Evolutionary conservation across 2,888 invertebrate genomes (phyloP), one percentile per base, ranked within the genome.

Genomic region (Dasypolia templi): DNA sequence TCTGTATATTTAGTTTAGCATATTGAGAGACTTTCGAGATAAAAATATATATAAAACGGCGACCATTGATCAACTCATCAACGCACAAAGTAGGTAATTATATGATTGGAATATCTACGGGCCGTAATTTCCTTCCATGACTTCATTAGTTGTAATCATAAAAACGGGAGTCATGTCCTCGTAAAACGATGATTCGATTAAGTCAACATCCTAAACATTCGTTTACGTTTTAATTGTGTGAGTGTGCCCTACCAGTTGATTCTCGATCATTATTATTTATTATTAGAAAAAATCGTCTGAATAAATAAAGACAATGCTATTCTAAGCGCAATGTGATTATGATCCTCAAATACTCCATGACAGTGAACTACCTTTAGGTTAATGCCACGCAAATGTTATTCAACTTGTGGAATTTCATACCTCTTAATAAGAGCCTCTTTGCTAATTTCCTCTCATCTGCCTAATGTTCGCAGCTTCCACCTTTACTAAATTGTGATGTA

Each of bases 401-500:
- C n/a, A 74, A 39, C 29, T 17, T 49, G 9, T 26, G 44, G 26
- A 68, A 26, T 55, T 61, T 55, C 2, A 61, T n/a, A 46, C 17
- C 35, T 62, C 51, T 78, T 66, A 29, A 44, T 55, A 65, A 73
- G 68, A 78, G 58, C 73, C 82, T 70, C 67, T 78, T 76, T 77
- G 59, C 75, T 83, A 75, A 81, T 85, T 82, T 75, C 64, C 55
- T 53, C 63, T 62, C 64, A 29, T 74, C 72, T 65, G 72, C 59
- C 32, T 77, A 76, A 87, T 84, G 75, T 80, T 80, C 74, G 63
- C 75, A 73, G 72, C 72, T 78, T 71, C 63, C 46, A 69, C 71
- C 51, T 72, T 78, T 73, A 80, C 66, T 51, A 79, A 79, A 82
- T 87, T 82, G 86, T 81, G 72, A 83, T 82, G 69, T 72, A 76